Evolutionary conservation across 2,113 vertebrate genomes (phyloP), one percentile per base, ranked within the genome.

Genomic region (Helogale parvula): DNA sequence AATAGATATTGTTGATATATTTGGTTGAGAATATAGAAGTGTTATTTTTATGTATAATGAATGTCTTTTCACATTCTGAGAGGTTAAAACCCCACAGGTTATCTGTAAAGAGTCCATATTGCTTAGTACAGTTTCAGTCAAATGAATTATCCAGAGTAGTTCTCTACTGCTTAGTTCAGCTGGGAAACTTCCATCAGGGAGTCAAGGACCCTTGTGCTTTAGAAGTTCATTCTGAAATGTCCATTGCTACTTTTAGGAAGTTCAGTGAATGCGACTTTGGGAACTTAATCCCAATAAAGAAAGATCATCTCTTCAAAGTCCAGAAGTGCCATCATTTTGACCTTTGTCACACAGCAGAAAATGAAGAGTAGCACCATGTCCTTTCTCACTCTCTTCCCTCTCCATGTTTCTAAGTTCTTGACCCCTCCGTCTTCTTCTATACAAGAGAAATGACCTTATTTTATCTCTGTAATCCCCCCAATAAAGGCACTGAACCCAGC

Each of bases 361-460:
- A 96, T 90, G 94, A 95, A 97, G 88, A 91, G 63, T 31, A 89
- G 68, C 33, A 88, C 54, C 50, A 5, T 15, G 74, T 71, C 38
- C 74, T 96, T 97, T 89, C 71, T 86, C 68, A 35, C 57, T 88
- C 93, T 95, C 90, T 98, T 93, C 68, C 54, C n/a, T 94, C 81
- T 87, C 72, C 63, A 65, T 69, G 96, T 95, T 95, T 97, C 95
- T 98, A 86, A 90, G 82, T 97, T 97, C 95, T 96, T 98, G 96
- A 98, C 98, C 98, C 88, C 23, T 98, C 94, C 94, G 82, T 96
- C 92, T 97, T 97, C 47, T 83, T 95, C 94, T 97, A 97, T 97
- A 98, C 96, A 97, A 97, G 88, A 96, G 79, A 98, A 96, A 92
- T 98, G 98, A 98, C 98, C 97, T 98, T 96, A 97, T 96, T 97